A percentile compares a stretch with the other conserved stretches of the same genome.
Conservation (phyloP, 2,113 vertebrate genomes). For the Nesogale talazaci region DNA sequence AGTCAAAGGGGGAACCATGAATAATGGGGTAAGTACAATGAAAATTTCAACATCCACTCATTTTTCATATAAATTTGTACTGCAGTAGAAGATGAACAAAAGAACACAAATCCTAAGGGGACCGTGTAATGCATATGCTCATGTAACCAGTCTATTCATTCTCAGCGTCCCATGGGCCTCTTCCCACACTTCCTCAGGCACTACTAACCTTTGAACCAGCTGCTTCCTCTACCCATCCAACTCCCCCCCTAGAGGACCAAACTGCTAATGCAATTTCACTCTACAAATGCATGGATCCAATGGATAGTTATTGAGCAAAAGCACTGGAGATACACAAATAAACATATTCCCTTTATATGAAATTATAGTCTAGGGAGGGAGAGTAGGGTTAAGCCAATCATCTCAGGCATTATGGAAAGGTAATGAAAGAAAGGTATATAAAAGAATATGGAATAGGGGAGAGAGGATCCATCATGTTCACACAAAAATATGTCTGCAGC, state of each 20-base stretch:
- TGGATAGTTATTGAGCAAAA: conserved; percentile 31
- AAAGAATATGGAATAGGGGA: background rate
- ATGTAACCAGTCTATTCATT: no score
- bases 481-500: no score
- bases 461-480: no score
- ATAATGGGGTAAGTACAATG: conserved; percentile 22
- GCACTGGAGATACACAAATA: background rate
- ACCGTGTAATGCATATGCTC: background rate
- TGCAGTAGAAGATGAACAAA: conserved; percentile 15
- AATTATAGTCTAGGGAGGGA: conserved; percentile 29
- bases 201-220: background rate
- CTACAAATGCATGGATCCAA: background rate
- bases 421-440: conserved; percentile 3
- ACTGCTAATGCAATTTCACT: background rate
- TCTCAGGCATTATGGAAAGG: background rate
- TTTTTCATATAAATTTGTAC: conserved; percentile 43
- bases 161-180: background rate
- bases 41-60: conserved; percentile 43
- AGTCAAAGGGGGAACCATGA: conserved; percentile 31
- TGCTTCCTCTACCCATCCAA: background rate
- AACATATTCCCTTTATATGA: conserved; percentile 8
- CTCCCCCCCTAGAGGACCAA: background rate
- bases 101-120: background rate
- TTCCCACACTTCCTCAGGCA: background rate
- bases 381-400: conserved; percentile 55